phyloP scores from a whole-genome alignment of 1,140 invertebrate species.

The Drosophila nigromelanica region DNA sequence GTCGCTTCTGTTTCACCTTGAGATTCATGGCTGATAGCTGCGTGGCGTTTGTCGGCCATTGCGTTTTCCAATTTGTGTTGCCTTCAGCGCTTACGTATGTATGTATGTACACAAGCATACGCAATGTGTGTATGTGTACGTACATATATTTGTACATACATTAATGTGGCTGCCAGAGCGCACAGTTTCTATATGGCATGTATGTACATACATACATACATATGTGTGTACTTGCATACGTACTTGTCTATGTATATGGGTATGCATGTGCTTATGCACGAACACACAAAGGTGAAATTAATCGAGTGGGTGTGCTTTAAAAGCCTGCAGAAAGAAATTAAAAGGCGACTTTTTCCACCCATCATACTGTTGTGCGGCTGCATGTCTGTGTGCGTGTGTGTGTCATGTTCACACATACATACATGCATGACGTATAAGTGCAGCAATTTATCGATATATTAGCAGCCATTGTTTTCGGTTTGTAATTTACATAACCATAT shows the following conservation, averaged over 20 bases:
- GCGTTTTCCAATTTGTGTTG: slow-evolving; percentile 71
- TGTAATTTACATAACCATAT: slow-evolving; percentile 17
- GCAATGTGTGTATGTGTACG: slow-evolving; percentile 2
- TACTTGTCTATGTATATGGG: not conserved
- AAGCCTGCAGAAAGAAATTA: slow-evolving; percentile 36
- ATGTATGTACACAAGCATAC: slow-evolving; percentile 5
- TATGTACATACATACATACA: too few relatives aligned
- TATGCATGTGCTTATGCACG: slow-evolving; percentile 10
- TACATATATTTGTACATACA: slow-evolving; percentile 8
- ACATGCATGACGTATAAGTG: slow-evolving; percentile 7
- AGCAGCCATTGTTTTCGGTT: slow-evolving; percentile 8
- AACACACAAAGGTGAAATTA: slow-evolving; percentile 50
- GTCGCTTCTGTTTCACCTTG: slow-evolving; percentile 64
- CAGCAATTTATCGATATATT: slow-evolving; percentile 3
- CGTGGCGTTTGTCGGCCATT: slow-evolving; percentile 79
- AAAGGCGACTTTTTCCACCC: slow-evolving; percentile 27
- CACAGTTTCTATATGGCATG: slow-evolving; percentile 29
- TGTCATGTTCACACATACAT: slow-evolving; percentile 2
- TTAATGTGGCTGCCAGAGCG: slow-evolving; percentile 41
- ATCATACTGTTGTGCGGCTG: not conserved
- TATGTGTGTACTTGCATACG: not conserved
- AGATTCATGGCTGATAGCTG: slow-evolving; percentile 60
- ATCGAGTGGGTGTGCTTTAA: slow-evolving; percentile 46
- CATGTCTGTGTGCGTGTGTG: not conserved
- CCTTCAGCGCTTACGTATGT: slow-evolving; percentile 56